A percentile compares a stretch with the other conserved stretches of the same genome.
Conservation (phyloP, 2,113 vertebrate species). For the Mus pahari region DNA sequence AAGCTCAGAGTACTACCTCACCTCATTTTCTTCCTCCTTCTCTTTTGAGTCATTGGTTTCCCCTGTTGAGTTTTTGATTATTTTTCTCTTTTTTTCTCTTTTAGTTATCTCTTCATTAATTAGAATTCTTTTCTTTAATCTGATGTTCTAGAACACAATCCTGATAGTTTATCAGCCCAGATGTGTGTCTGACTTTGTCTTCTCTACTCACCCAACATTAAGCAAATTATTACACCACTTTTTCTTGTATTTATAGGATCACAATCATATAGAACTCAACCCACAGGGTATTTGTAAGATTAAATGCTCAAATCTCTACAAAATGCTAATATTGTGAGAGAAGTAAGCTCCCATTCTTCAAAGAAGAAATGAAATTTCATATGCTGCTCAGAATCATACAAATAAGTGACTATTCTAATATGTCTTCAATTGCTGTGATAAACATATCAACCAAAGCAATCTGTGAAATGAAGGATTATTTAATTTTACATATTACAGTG, state of each 20-base stretch:
- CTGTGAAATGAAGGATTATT: not conserved
- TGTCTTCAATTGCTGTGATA: not conserved
- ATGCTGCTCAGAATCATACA: not conserved
- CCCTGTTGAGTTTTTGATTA: not conserved
- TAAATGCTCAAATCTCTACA: constrained; percentile 26
- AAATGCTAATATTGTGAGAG: not conserved
- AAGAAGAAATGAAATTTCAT: not conserved
- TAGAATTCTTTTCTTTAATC: constrained; percentile 23
- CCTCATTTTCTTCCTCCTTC: not conserved
- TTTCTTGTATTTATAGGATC: not conserved
- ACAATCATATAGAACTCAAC: not conserved
- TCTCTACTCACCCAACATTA: not conserved
- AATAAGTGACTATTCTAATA: not conserved
- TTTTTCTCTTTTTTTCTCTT: constrained; percentile 5
- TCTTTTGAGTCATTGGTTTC: not conserved
- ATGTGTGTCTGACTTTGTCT: not conserved
- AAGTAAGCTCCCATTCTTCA: not conserved
- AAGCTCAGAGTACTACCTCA: not conserved
- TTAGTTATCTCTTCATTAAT: not conserved
- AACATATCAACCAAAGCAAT: not conserved
- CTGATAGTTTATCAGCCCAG: not conserved
- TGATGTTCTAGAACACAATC: not conserved
- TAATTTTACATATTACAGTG: not conserved
- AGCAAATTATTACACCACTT: not conserved
- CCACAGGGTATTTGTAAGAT: not conserved